These are phyloP conservation scores for Theretra japonica DNA, from an alignment of 2,888 invertebrate genomes.

Conservation along the genomic window DNA sequence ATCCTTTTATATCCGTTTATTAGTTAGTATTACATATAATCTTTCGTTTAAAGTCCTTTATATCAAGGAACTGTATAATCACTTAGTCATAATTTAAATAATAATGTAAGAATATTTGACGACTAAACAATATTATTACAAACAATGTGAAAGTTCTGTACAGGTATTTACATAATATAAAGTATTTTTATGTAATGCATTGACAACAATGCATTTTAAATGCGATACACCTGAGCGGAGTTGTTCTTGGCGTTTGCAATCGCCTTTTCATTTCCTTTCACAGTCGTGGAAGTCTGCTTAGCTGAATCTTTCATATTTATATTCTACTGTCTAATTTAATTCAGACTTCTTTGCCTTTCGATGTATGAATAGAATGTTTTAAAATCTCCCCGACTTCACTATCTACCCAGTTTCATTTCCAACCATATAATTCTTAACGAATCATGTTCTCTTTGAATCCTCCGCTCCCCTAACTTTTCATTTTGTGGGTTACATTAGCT, in stretches of 20 bases:
- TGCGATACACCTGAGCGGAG: background rate
- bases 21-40: too few relatives aligned
- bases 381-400: background rate
- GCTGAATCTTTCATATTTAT: background rate
- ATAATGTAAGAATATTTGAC: too few relatives aligned
- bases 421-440: background rate
- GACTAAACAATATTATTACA: too few relatives aligned
- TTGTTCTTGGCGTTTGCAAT: background rate
- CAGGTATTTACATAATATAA: too few relatives aligned
- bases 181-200: too few relatives aligned
- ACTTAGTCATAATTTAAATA: too few relatives aligned
- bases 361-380: background rate
- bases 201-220: background rate
- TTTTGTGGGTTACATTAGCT: background rate
- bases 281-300: background rate
- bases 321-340: background rate
- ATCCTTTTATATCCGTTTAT: too few relatives aligned
- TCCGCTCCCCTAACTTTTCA: background rate
- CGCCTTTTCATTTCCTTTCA: background rate
- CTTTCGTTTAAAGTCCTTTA: too few relatives aligned
- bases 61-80: too few relatives aligned
- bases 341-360: background rate
- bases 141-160: too few relatives aligned
- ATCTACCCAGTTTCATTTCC: background rate
- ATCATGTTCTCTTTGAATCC: background rate